phyloP scores from a whole-genome alignment of 2,113 vertebrate genomes.

The Cynocephalus volans region DNA sequence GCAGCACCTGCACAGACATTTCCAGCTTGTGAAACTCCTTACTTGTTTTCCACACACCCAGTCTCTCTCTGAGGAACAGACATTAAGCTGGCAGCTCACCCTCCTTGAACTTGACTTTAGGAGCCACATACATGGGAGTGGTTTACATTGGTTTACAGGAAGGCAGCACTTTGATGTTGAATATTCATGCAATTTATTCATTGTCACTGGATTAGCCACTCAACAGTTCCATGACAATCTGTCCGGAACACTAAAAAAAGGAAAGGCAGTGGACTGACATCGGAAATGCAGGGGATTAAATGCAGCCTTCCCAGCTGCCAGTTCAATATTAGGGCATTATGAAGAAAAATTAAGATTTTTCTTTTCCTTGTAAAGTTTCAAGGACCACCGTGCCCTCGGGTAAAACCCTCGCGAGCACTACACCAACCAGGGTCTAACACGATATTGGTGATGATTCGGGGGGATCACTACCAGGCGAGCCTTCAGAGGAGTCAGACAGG shows the following conservation, averaged over 20 bases:
- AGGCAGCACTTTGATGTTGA: neutral
- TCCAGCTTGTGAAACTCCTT: neutral
- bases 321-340: accelerated
- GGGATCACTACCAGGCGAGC: neutral
- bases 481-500: neutral
- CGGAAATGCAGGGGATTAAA: neutral
- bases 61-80: neutral
- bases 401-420: accelerated
- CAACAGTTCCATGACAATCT: neutral
- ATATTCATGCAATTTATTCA: neutral
- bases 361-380: neutral
- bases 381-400: neutral
- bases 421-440: accelerated
- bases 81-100: neutral
- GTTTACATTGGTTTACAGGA: accelerated
- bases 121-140: too few relatives aligned
- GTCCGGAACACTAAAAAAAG: neutral
- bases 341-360: neutral
- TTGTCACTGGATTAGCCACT: neutral
- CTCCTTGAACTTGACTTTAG: neutral
- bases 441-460: accelerated
- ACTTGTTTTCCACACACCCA: neutral
- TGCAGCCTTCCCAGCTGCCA: too few relatives aligned
- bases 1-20: accelerated
- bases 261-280: neutral